Conservation (phyloP, 2,113 vertebrate genomes). For the Tyrannus savana region DNA sequence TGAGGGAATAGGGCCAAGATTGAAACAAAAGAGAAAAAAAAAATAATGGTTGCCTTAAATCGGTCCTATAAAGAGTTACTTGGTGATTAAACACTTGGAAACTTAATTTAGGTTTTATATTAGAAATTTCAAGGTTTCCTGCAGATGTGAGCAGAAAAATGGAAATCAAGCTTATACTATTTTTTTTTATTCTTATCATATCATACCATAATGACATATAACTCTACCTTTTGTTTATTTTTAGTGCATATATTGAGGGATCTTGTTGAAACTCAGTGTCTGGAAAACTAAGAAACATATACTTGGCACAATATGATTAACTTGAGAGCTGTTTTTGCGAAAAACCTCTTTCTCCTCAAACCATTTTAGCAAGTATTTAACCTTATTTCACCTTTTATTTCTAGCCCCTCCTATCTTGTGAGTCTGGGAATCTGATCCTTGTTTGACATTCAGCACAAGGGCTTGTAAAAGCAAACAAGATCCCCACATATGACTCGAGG, state of each 20-base stretch:
- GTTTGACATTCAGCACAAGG: not conserved
- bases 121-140: not conserved
- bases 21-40: not conserved
- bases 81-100: not conserved
- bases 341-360: not conserved
- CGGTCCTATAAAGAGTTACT: not conserved
- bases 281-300: not conserved
- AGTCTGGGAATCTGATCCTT: not conserved
- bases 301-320: not conserved
- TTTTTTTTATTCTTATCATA: not conserved
- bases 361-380: not conserved
- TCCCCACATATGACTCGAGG: accelerated
- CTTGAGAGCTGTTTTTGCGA: not conserved
- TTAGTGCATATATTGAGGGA: not conserved
- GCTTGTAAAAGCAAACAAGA: not conserved
- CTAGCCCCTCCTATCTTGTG: not conserved
- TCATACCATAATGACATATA: not conserved
- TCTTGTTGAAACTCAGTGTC: not conserved
- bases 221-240: not conserved
- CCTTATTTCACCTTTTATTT: not conserved
- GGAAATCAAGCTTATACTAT: not conserved
- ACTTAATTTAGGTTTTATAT: not conserved
- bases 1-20: not conserved
- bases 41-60: not conserved
- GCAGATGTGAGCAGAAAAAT: not conserved